Evolutionary conservation across 2,797 vertebrate genomes (phyloP), one percentile per base, ranked within the genome.

Genomic region (Gymnoscopelus braueri): DNA sequence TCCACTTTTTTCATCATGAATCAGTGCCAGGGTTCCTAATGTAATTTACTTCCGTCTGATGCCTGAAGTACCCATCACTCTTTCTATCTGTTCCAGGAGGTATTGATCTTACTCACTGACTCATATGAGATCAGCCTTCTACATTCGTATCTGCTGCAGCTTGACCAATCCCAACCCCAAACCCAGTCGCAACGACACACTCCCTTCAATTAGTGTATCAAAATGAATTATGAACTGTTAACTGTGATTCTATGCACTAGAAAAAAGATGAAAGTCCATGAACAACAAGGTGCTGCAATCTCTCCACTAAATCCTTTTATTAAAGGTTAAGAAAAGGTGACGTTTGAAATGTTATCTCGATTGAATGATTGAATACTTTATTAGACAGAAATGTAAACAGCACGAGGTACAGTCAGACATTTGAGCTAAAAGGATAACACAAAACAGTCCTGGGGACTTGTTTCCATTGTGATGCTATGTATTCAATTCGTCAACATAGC

Each of bases 41-140:
- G 78, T 87, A 86, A 91, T 91, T 87, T 87, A 81, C 76, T 86
- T 88, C 80, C 78, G 84, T 75, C 75, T 78, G 82, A 86, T 82
- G 80, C 84, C 76, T 60, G 78, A 66, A 75, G 86, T 87, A 82
- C 84, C 88, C 80, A 88, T 90, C 88, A 89, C 83, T 90, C 85
- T 85, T 78, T 82, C 71, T 67, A 80, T 92, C 79, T 78, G 75
- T 72, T 90, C 78, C 85, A 79, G 73, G 60, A 79, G 74, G 35
- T 86, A 92, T 90, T 39, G 89, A 91, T 92, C 80, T 66, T 76
- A 50, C 48, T 86, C 87, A 67, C 75, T 65, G 66, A 84, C 84
- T 88, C 88, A 86, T 90, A 86, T 85, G 77, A 86, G 82, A 78
- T 78, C 73, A 84, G 85, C 65, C 87, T 87, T 82, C 74, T 87